Evolutionary conservation across 2,113 vertebrate genomes (phyloP), one percentile per base, ranked within the genome.

Genomic region (Dolichallabes microphthalmus): DNA sequence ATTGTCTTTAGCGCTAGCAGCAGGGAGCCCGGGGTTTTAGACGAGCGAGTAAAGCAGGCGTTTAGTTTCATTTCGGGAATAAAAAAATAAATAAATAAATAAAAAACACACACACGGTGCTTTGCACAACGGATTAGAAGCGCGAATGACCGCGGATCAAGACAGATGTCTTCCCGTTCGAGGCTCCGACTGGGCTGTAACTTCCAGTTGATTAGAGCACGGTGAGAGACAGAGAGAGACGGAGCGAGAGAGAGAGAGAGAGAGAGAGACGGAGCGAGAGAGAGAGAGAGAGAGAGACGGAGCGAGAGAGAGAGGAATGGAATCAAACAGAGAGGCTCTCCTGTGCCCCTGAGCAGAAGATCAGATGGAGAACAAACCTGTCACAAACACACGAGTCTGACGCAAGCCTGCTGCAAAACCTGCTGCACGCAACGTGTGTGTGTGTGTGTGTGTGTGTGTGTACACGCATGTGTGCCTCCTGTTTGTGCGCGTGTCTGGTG

Each of bases 391-490:
- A 92, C 88, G 84, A 92, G 93, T 91, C 93, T 95, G 94, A 94
- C 92, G 94, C 94, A 94, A 94, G 94, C 93, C 83, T 91, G 92
- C 91, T 94, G 94, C 93, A 95, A 86, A 94, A 94, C 93, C 92
- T 89, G 89, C 88, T 52, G 76, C 50, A 92, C 90, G 90, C 92
- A 90, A 82, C 91, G 92, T 91, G 90, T 91, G 90, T 91, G 90
- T 91, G 84, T 58, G 20, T 76, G 76, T 35, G 76, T 63, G 57
- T 82, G 39, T 86, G 69, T 80, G 45, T 82, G 76, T 82, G 79
- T 82, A 58, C 76, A 20, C 71, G n/a, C 60, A 79, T 63, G 78
- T 50, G 39, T 73, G 35, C 53, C 20, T 76, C 15, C 4, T 80
- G 77, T 58, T 25, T 53, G 61, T 69, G 80, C 55, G 80, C 58